Evolutionary conservation across 1,140 invertebrate genomes (phyloP), one percentile per base, ranked within the genome.

Genomic region (Rhyzopertha dominica): DNA sequence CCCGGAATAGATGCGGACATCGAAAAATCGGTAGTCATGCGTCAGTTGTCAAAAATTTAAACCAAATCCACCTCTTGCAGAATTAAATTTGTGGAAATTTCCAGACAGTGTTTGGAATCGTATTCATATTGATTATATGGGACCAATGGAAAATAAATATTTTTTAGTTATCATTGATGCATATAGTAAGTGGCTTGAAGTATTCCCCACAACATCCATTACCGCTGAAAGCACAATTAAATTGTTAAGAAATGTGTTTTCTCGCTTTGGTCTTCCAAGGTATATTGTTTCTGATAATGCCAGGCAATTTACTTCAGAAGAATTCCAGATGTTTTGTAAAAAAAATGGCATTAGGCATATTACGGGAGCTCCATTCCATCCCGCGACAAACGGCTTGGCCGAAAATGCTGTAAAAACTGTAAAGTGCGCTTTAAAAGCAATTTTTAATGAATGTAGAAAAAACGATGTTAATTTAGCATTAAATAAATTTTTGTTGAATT

Each of bases 371-470:
- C 63, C 65, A 8, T 64, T 63, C 30, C 47, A 58, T 37, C 62
- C 65, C 0, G 52, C 58, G 22, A 59, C 59, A 19, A 70, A 69
- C 42, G 66, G 68, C 0, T 58, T 48, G 3, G 65, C 63, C 4
- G 66, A 68, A 51, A 63, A 70, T 35, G 51, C 61, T 1, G 68
- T 71, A 1, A 61, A 64, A 56, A 62, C 46, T 2, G 50, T 70
- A 23, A 70, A 70, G 48, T 61, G 56, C 38, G 49, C 41, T 5
- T 52, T 68, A 13, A 64, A 66, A 34, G 52, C 47, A 34, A 54
- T 53, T 28, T 4, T 48, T 28, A 14, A 36, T 13, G 26, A 48
- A 34, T 30, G 35, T 23, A 25, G 34, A 8, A 19, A 29, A 5
- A 9, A 37, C 16, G 14, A 32, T 23, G 38, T 34, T 13, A 25